A percentile compares a stretch with the other conserved stretches of the same genome.
Conservation (phyloP, 2,888 invertebrate genomes). For the Xestoiulus laeticollis region DNA sequence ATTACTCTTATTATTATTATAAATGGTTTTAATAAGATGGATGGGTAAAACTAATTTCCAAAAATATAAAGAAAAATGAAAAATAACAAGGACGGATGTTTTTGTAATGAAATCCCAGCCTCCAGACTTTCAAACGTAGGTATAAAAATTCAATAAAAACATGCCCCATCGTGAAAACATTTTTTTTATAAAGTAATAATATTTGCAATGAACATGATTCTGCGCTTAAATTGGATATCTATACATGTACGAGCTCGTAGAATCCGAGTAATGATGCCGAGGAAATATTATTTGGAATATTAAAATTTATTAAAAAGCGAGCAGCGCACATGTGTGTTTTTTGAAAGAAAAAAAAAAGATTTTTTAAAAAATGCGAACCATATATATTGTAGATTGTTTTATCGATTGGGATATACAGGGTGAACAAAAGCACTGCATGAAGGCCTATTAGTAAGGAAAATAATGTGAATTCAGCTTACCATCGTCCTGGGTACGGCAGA, state of each 20-base stretch:
- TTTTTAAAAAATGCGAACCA: neutral
- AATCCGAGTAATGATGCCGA: neutral
- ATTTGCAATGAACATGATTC: neutral
- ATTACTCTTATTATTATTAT: too few relatives aligned
- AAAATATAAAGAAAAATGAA: too few relatives aligned
- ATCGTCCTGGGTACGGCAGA: slow-evolving; percentile 64
- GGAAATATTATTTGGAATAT: neutral
- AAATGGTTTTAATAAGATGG: too few relatives aligned
- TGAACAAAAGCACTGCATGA: neutral
- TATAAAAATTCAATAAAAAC: neutral
- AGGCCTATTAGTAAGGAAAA: neutral
- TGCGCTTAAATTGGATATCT: neutral
- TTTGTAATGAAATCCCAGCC: too few relatives aligned
- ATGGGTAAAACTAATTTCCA: too few relatives aligned
- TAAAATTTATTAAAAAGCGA: neutral
- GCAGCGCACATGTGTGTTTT: neutral
- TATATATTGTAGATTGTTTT: neutral
- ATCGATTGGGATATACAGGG: neutral
- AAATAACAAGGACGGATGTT: too few relatives aligned
- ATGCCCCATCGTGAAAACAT: neutral
- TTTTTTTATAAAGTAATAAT: neutral
- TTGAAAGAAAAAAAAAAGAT: neutral
- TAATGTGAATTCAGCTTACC: slow-evolving; percentile 61
- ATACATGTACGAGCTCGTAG: neutral
- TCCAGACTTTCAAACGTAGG: neutral